phyloP scores from a whole-genome alignment of 2,888 invertebrate genomes.

The Mamestra brassicae region DNA sequence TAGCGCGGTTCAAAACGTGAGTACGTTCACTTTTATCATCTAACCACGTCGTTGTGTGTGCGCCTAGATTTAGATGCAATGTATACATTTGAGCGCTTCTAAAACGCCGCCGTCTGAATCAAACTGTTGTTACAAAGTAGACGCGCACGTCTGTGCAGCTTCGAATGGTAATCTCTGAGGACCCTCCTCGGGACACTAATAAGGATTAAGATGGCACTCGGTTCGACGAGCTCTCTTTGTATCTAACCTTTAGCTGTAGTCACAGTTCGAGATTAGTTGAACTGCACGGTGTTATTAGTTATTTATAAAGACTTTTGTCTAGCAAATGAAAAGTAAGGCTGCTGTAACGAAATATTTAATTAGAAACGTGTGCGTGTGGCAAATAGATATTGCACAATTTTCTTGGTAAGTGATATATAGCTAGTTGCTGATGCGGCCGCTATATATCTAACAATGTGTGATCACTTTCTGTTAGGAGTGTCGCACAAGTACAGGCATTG shows the following conservation, averaged over 20 bases:
- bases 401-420: constrained; percentile 4
- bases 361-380: constrained; percentile 36
- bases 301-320: constrained; percentile 24
- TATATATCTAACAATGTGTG: constrained; percentile 54
- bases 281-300: constrained; percentile 45
- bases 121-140: constrained; percentile 18
- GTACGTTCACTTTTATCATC: constrained; percentile 66
- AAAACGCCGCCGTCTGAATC: constrained; percentile 37
- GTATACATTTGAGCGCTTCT: constrained; percentile 47
- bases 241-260: constrained; percentile 21
- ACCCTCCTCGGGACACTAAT: constrained; percentile 16
- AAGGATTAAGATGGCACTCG: constrained; percentile 38
- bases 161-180: background rate
- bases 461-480: constrained; percentile 63
- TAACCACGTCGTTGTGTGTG: constrained; percentile 42
- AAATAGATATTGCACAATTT: constrained; percentile 52
- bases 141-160: constrained; percentile 14
- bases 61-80: constrained; percentile 45
- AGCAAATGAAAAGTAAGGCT: constrained; percentile 6
- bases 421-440: constrained; percentile 12
- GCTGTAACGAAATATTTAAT: constrained; percentile 14
- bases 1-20: constrained; percentile 88
- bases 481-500: constrained; percentile 68
- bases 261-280: constrained; percentile 36
- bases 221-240: constrained; percentile 18